phyloP scores from a whole-genome alignment of 1,140 invertebrate genomes.

The Cataglyphis hispanica region DNA sequence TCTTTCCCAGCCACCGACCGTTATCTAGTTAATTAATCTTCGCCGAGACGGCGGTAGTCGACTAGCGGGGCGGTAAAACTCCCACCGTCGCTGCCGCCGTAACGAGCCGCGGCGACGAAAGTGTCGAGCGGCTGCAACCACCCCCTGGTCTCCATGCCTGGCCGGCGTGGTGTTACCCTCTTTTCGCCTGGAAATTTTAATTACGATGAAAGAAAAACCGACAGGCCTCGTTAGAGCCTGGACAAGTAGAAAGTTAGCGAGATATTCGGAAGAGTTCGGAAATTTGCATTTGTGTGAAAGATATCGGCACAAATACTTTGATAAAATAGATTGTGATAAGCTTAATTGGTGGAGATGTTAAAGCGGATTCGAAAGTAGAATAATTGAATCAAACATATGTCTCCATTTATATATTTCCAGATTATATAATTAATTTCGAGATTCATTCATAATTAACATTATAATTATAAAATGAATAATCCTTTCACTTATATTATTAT shows the following conservation, averaged over 20 bases:
- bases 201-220: conserved; percentile 58
- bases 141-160: conserved; percentile 32
- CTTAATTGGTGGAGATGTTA: background rate
- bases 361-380: background rate
- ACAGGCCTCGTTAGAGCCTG: background rate
- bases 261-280: background rate
- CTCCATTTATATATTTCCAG: background rate
- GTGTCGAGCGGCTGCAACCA: conserved; percentile 64
- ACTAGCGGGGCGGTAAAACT: conserved; percentile 75
- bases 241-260: conserved; percentile 29
- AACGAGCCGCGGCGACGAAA: conserved; percentile 76
- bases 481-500: background rate
- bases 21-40: conserved; percentile 86
- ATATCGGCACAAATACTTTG: background rate
- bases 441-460: background rate
- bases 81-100: conserved; percentile 69
- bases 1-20: conserved; percentile 75
- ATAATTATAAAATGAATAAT: background rate
- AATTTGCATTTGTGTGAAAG: background rate
- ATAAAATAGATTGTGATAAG: background rate
- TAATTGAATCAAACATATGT: background rate
- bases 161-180: conserved; percentile 1
- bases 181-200: conserved; percentile 67
- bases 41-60: conserved; percentile 74
- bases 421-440: background rate